Percentiles rank a stretch among this genome's conserved stretches.
These are phyloP conservation scores for Dendrolimus pini DNA, from an alignment of 2,888 invertebrate species.

Conservation along the genomic window DNA sequence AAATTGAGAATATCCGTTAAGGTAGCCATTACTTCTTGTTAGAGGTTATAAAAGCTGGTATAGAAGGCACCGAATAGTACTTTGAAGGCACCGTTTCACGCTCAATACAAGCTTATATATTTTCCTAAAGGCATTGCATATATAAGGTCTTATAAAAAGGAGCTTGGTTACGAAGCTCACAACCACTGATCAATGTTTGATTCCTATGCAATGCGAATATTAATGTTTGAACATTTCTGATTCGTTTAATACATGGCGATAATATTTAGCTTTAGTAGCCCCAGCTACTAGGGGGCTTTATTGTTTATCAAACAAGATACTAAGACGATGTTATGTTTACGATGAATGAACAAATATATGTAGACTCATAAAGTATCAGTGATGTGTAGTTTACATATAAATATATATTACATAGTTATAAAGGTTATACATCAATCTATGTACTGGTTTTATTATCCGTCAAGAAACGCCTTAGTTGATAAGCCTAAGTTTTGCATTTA, in stretches of 20 bases:
- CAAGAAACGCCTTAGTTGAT: too few relatives aligned
- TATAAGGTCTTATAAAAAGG: too few relatives aligned
- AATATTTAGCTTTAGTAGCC: not conserved
- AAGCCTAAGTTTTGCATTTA: too few relatives aligned
- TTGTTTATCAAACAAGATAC: not conserved
- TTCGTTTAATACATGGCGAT: slow-evolving; percentile 22
- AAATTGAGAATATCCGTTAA: too few relatives aligned
- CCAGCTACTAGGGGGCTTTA: not conserved
- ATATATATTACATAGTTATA: not conserved
- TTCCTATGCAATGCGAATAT: slow-evolving; percentile 37
- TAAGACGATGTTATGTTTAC: not conserved
- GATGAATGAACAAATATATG: not conserved
- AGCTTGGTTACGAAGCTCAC: slow-evolving; percentile 30
- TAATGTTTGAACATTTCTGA: slow-evolving; percentile 30
- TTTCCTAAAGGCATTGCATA: not conserved
- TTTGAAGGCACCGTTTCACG: too few relatives aligned
- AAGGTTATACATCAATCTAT: too few relatives aligned
- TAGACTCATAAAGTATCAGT: not conserved
- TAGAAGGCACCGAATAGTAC: too few relatives aligned
- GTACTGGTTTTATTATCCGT: too few relatives aligned
- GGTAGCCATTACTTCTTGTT: too few relatives aligned
- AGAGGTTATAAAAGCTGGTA: too few relatives aligned
- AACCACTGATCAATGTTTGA: slow-evolving; percentile 32
- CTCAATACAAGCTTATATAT: too few relatives aligned
- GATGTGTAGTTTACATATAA: not conserved